These are phyloP conservation scores for Ramphastos sulfuratus DNA, from an alignment of 2,113 vertebrate genomes.

Conservation along the genomic window DNA sequence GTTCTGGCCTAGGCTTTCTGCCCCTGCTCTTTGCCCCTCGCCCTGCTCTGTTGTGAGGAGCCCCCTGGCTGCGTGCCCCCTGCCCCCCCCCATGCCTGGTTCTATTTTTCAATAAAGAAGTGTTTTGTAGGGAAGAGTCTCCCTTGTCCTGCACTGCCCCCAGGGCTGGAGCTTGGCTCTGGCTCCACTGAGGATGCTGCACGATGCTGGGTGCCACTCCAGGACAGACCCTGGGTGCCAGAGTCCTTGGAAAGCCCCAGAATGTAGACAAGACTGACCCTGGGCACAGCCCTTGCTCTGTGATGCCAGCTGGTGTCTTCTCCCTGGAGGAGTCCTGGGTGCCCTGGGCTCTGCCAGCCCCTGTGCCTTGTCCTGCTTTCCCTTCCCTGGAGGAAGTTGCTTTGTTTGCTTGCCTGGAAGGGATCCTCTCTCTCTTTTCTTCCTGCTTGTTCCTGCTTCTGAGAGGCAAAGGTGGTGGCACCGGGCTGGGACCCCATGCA, in stretches of 20 bases:
- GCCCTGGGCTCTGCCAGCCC: background rate
- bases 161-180: fast-evolving
- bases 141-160: fast-evolving
- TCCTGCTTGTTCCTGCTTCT: background rate
- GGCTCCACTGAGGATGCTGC: background rate
- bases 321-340: background rate
- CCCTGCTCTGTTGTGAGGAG: background rate
- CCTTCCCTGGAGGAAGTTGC: slow-evolving; percentile 1
- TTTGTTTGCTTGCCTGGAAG: background rate
- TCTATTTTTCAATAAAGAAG: slow-evolving; percentile 61
- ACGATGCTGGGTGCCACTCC: background rate
- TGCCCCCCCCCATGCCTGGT: background rate
- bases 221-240: fast-evolving
- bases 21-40: background rate
- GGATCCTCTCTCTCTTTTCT: background rate
- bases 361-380: background rate
- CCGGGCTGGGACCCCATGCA: fast-evolving
- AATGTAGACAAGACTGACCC: fast-evolving
- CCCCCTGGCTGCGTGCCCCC: fast-evolving
- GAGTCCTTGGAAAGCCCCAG: background rate
- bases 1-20: background rate
- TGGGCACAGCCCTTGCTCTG: fast-evolving
- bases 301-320: fast-evolving
- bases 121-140: background rate
- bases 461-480: fast-evolving